Base-by-base conservation (phyloP, 2,888 invertebrate species). In the Ophion ventricosus region DNA sequence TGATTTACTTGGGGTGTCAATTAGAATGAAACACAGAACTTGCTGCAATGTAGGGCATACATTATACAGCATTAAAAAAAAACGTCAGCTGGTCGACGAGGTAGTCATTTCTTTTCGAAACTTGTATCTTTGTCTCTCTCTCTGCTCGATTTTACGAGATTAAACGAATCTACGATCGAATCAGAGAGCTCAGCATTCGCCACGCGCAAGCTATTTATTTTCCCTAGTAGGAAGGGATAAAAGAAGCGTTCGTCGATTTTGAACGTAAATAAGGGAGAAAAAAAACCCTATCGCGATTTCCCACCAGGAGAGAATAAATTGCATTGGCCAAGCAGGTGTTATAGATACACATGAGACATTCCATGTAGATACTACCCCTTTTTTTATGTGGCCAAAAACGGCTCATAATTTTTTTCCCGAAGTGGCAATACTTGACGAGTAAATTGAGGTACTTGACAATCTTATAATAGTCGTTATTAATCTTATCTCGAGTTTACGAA, bases 171-270 rank as follows among this genome's bases (percentile, higher is more conserved):
- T 57, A 73, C 56, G 29, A 56, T 49, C 63, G 69, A 78, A n/a
- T 56, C 64, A 80, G 83, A 56, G 56, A 63, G 11, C 61, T 57
- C 35, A 25, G 43, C 77, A 70, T 64, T 57, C 73, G 73, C 67
- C 77, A 35, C 76, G 73, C 63, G 56, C 72, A 14, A 69, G 67
- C 80, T 69, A 78, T 84, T 81, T 54, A 78, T 81, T 84, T 70
- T 70, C 57, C 57, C 74, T 54, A 59, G 69, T 75, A 69, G 64
- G 59, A 70, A 64, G 72, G 57, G 49, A 49, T 5, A 49, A 57
- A 72, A 64, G 72, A 78, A 74, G 57, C 74, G 66, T 67, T 74
- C 70, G 29, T 84, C 81, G 81, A 79, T 81, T 78, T 84, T 63
- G 66, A 61, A 61, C 70, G 57, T 54, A 78, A 84, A 69, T 69